Evolutionary conservation across 2,888 invertebrate genomes (phyloP).

Genomic region (Apotomis turbidana): DNA sequence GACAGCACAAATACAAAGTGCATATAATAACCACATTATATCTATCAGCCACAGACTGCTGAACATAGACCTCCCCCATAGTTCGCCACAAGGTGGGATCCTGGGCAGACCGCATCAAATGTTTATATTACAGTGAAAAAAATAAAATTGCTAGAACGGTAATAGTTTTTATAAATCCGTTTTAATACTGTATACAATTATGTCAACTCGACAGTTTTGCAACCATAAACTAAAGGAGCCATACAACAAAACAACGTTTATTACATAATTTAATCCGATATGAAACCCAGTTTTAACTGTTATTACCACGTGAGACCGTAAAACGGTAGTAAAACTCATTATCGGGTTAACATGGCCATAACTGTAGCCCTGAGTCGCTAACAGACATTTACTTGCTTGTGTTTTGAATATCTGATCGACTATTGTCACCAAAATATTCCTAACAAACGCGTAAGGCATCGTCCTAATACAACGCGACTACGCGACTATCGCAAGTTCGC

Average conservation of each 20-base stretch:
- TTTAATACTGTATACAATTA: neutral
- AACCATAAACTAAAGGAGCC: neutral
- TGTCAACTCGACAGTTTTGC: neutral
- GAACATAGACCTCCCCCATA: too few species aligned
- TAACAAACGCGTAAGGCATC: too few species aligned
- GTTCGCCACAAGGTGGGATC: too few species aligned
- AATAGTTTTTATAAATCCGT: too few species aligned
- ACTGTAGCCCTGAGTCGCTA: slow-evolving; percentile 23
- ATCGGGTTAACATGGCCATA: slow-evolving; percentile 34
- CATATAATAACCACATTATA: too few species aligned
- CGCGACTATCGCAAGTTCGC: too few species aligned
- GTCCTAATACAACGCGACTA: too few species aligned
- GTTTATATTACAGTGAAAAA: too few species aligned
- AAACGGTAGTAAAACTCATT: slow-evolving; percentile 39
- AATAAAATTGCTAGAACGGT: too few species aligned
- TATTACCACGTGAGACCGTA: slow-evolving; percentile 33
- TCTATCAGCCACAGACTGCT: too few species aligned
- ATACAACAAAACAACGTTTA: slow-evolving; percentile 27
- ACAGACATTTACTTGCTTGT: slow-evolving; percentile 6
- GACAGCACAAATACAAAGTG: too few species aligned
- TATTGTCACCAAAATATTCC: neutral
- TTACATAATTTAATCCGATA: slow-evolving; percentile 34
- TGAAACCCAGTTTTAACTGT: slow-evolving; percentile 33
- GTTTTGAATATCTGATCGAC: neutral
- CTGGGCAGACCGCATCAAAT: too few species aligned